Base-by-base conservation (phyloP, 2,113 vertebrate species). In the Pungitius pungitius region DNA sequence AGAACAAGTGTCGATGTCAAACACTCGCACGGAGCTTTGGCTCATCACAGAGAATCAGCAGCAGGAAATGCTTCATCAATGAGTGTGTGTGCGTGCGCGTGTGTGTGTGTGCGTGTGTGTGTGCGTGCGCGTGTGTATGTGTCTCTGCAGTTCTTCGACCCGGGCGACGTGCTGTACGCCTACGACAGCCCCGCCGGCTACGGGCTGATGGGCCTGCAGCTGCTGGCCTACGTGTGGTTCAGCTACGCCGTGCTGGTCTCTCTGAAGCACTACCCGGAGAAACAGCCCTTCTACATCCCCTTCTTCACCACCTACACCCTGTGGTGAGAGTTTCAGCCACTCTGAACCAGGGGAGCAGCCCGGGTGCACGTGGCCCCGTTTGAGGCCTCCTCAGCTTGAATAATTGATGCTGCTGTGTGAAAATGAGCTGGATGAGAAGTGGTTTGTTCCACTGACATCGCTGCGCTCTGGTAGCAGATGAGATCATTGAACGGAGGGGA, bases 151-250 rank as follows among this genome's bases (percentile, higher is more conserved):
- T 97, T 96, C 85, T 97, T 97, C 57, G 96, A 97, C 85, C 96
- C 96, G 5, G 96, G 96, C 14, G 95, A 96, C 88, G 96, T 97
- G 71, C 92, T 97, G 40, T 97, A 97, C 57, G 95, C 94, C 0
- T 97, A 96, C 11, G 96, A 97, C 90, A 97, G 96, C 40, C 96
- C 96, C 0, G 96, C 96, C 0, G 96, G 96, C 40, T 97, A 97
- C 0, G 96, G 96, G 18, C 93, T 97, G 82, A 96, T 97, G 81
- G 92, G 93, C 17, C 92, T 97, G 73, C 96, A 97, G 93, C 94
- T 96, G 78, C 91, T 96, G 13, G 96, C 96, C 22, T 97, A 96
- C 8, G 95, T 96, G 79, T 97, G 96, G 96, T 97, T 97, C 92
- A 95, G 95, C 91, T 97, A 96, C 0, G 96, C 96, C 0, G 96